Percentiles rank a stretch among this genome's conserved stretches.
Conservation (phyloP, 2,888 invertebrate species). For the Macrophya annulata region DNA sequence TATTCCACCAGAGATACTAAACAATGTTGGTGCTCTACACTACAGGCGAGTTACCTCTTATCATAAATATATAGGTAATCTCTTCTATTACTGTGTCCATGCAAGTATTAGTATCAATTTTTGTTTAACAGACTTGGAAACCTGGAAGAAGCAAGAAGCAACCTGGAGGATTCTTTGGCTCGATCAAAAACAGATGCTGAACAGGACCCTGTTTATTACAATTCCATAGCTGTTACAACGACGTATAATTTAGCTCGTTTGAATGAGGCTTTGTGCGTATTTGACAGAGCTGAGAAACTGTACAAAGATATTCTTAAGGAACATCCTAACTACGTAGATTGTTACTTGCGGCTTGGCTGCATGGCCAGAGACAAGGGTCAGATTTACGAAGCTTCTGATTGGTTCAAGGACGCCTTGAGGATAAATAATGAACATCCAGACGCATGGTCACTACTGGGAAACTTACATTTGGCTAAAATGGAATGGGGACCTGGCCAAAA, state of each 20-base stretch:
- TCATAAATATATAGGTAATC: constrained; percentile 3
- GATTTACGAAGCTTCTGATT: constrained; percentile 99
- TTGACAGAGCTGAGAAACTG: constrained; percentile 96
- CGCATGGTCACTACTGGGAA: constrained; percentile 98
- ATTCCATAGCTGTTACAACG: constrained; percentile 97
- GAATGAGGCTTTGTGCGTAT: constrained; percentile 95
- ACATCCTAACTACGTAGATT: constrained; percentile 99
- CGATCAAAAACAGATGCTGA: constrained; percentile 91
- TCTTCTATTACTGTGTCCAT: not conserved
- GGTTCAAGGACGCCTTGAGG: constrained; percentile 98
- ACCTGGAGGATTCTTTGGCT: constrained; percentile 92
- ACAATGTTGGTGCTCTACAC: constrained; percentile 97
- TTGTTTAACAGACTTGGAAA: constrained; percentile 86
- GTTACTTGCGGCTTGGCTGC: constrained; percentile 94
- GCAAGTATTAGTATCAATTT: constrained; percentile 47
- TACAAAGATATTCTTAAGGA: constrained; percentile 98
- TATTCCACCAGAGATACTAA: constrained; percentile 98
- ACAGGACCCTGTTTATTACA: constrained; percentile 97
- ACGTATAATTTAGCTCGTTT: constrained; percentile 97
- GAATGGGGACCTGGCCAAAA: constrained; percentile 99
- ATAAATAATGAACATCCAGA: constrained; percentile 98
- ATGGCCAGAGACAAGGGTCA: constrained; percentile 99
- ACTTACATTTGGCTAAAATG: constrained; percentile 98
- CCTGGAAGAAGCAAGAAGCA: constrained; percentile 90
- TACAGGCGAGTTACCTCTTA: constrained; percentile 81